Evolutionary conservation across 2,113 vertebrate genomes (phyloP).

Genomic region (Chionis minor): DNA sequence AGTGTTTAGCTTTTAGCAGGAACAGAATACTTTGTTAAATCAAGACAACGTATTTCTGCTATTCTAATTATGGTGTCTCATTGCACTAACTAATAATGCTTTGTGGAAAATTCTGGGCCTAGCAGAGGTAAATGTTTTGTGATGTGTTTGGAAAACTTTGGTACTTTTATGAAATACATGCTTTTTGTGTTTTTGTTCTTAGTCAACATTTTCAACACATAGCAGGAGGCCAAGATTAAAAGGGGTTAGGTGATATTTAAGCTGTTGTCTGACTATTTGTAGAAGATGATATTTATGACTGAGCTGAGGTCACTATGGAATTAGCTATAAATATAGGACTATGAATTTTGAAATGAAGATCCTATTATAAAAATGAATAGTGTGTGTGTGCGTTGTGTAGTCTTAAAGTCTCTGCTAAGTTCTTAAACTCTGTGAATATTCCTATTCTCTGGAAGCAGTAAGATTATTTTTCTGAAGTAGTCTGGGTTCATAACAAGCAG

Average conservation of each 20-base stretch:
- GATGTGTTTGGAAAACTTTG: neutral
- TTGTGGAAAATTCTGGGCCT: neutral
- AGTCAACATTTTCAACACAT: neutral
- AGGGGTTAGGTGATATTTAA: neutral
- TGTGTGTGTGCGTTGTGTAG: neutral
- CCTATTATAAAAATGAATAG: neutral
- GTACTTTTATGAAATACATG: neutral
- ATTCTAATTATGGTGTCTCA: neutral
- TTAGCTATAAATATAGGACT: conserved; percentile 2
- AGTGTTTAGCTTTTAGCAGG: neutral
- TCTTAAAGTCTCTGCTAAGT: neutral
- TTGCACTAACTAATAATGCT: neutral
- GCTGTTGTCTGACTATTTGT: neutral
- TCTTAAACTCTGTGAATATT: conserved; percentile 12
- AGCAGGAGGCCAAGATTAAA: neutral
- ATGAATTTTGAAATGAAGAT: neutral
- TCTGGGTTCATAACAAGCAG: neutral
- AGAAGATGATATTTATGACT: neutral
- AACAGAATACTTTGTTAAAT: neutral
- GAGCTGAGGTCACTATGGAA: neutral
- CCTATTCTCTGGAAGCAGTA: neutral
- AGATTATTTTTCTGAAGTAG: neutral
- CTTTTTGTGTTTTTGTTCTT: neutral
- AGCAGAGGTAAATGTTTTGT: neutral
- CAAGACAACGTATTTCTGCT: neutral